Base-by-base conservation (phyloP, 1,140 invertebrate genomes). In the Pentalonia nigronervosa region DNA sequence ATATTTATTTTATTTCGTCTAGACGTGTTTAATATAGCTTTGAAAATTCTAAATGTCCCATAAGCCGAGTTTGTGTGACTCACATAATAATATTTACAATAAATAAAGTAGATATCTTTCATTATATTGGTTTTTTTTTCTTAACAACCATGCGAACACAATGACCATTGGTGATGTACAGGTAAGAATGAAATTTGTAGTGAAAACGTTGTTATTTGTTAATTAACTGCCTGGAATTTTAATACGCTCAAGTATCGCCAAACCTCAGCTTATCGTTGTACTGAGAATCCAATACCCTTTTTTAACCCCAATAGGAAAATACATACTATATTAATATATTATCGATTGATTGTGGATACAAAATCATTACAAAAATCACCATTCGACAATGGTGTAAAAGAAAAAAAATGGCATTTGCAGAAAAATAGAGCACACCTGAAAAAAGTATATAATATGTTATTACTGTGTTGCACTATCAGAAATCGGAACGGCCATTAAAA, bases 1-100 rank as follows among this genome's bases (percentile, higher is more conserved):
- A 67, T 91, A 76, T 91, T 83, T 91, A 91, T 81, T 91, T 83
- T 34, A 91, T 91, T 91, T 91, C 21, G 91, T 92, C 91, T 92
- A 81, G 67, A 92, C 91, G 17, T 48, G 45, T 84, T 92, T 92
- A 92, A 92, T 83, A 81, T 83, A 81, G 91, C 84, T 81, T 83
- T 0, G 76, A 83, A 84, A 92, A 84, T 92, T 92, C 41, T 48
- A 53, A 92, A 48, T 83, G 30, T 34, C 0, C 25, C 67, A 48
- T 91, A n/a, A 1, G 2, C 23, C 76, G 23, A 83, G 41, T 50
- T 50, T 50, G 30, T 81, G 4, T 34, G 47, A 48, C 45, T 92
- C 53, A 83, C 76, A 83, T 92, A 48, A 81, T 89, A 89, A 56
- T 89, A 89, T 56, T n/a, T 2, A 14, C 17, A 36, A 34, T 91